A percentile compares a stretch with the other conserved stretches of the same genome.
Conservation (phyloP, 2,113 vertebrate species). For the Rutilus rutilus region DNA sequence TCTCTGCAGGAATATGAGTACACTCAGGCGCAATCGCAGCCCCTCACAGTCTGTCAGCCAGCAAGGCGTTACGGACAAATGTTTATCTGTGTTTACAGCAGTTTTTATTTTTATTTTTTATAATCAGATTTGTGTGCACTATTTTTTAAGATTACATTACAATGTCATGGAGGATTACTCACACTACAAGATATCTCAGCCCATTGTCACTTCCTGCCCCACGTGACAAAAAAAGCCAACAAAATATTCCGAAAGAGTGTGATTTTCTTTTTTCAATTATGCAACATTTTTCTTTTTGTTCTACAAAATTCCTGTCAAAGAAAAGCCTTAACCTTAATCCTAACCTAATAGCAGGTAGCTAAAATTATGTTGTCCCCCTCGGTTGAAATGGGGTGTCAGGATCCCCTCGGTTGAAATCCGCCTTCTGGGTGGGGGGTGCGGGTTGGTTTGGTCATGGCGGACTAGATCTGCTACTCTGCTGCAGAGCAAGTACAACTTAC, state of each 20-base stretch:
- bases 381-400: too few relatives aligned
- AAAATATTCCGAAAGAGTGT: background rate
- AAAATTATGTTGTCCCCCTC: too few relatives aligned
- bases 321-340: background rate
- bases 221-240: background rate
- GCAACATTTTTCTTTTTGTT: background rate
- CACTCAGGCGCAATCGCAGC: background rate
- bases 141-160: background rate
- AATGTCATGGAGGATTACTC: conserved; percentile 8
- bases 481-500: too few relatives aligned
- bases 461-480: too few relatives aligned
- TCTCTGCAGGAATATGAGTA: conserved; percentile 2
- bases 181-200: background rate
- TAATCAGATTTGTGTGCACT: background rate
- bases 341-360: background rate
- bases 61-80: background rate
- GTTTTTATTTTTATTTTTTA: background rate
- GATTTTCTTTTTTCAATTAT: background rate
- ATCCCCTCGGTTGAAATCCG: too few relatives aligned
- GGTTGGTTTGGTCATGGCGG: too few relatives aligned
- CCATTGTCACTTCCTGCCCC: background rate
- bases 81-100: background rate
- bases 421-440: too few relatives aligned
- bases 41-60: background rate
- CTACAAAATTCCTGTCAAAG: background rate